Conservation (phyloP, 2,797 vertebrate species). For the Etheostoma perlongum region DNA sequence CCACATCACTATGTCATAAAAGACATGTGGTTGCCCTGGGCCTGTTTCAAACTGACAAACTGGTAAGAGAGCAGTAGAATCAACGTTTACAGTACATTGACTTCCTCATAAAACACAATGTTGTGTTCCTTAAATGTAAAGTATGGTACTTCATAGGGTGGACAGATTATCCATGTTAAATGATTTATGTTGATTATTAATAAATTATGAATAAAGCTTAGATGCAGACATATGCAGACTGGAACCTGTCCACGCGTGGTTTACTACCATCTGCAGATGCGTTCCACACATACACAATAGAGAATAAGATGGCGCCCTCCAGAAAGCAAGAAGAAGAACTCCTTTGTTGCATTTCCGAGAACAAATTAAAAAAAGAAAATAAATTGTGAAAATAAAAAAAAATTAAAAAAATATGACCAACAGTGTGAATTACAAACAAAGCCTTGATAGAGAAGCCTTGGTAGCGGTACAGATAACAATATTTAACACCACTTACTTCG, state of each 20-base stretch:
- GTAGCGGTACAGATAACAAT: too few relatives aligned
- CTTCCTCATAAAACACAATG: neutral
- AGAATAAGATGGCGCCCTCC: neutral
- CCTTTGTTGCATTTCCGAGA: neutral
- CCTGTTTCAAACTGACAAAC: conserved; percentile 47
- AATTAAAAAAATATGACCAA: neutral
- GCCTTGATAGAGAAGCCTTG: too few relatives aligned
- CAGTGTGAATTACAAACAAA: too few relatives aligned
- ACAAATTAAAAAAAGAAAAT: neutral
- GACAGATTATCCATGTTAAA: neutral
- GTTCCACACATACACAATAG: neutral
- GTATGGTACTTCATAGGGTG: neutral
- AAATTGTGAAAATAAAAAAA: neutral
- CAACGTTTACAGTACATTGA: conserved; percentile 9
- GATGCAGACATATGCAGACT: neutral
- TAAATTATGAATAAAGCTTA: neutral
- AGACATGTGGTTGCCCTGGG: conserved; percentile 47
- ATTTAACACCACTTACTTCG: too few relatives aligned
- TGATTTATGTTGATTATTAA: neutral
- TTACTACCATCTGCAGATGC: neutral
- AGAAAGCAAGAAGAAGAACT: neutral
- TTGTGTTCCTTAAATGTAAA: neutral
- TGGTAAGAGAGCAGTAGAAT: conserved; percentile 36
- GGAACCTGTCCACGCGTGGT: neutral
- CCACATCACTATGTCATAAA: conserved; percentile 58